These are phyloP conservation scores for Smithornis capensis DNA, from an alignment of 2,113 vertebrate genomes.

Conservation along the genomic window DNA sequence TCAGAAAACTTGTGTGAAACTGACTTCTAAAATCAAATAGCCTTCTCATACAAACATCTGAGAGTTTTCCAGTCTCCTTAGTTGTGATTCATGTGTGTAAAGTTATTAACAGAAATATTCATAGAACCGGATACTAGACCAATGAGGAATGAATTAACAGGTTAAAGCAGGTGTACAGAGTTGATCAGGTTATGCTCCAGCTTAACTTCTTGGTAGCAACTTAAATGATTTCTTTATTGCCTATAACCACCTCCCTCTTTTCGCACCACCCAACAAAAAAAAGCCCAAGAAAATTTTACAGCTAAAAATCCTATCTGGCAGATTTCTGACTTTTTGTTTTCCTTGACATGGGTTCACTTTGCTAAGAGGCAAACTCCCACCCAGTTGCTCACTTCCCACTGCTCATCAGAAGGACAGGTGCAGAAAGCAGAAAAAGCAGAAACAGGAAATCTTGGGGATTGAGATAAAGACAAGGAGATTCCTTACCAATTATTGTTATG, in stretches of 20 bases:
- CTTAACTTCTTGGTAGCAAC: background rate
- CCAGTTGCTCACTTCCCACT: background rate
- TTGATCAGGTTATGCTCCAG: background rate
- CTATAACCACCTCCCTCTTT: fast-evolving
- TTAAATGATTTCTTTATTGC: background rate
- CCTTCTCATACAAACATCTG: background rate
- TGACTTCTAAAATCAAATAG: background rate
- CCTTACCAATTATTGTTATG: background rate
- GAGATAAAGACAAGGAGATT: background rate
- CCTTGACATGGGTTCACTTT: background rate
- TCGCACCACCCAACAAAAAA: too few relatives aligned
- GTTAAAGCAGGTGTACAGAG: background rate
- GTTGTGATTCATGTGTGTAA: slow-evolving; percentile 31
- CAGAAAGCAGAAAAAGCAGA: background rate
- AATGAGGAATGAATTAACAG: slow-evolving; percentile 6
- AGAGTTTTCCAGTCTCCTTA: slow-evolving; percentile 23
- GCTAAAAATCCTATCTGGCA: background rate
- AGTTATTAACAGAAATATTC: slow-evolving; percentile 32
- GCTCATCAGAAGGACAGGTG: background rate
- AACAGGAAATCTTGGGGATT: background rate
- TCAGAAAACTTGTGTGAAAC: background rate
- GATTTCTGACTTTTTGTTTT: background rate
- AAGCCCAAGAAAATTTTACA: background rate
- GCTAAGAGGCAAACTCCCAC: background rate
- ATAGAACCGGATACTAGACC: slow-evolving; percentile 10